These are phyloP conservation scores for Gymnoscopelus braueri DNA, from an alignment of 2,797 vertebrate genomes.

Conservation along the genomic window DNA sequence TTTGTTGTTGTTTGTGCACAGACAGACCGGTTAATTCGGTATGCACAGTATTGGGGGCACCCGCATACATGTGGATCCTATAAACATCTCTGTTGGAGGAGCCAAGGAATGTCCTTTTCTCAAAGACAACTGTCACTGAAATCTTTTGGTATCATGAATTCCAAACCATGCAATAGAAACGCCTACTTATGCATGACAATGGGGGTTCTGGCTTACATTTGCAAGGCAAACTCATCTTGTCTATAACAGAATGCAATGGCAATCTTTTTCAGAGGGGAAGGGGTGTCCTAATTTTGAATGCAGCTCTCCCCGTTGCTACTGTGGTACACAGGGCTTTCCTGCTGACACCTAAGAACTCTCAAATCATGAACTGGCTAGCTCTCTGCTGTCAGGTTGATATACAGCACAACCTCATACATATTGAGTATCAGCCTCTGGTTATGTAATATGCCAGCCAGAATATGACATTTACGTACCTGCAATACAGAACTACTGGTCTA, in stretches of 20 bases:
- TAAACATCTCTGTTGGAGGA: neutral
- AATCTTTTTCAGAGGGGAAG: too few species aligned
- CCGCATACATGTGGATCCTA: constrained; percentile 24
- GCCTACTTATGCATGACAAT: too few species aligned
- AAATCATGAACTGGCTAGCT: neutral
- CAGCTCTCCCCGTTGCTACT: neutral
- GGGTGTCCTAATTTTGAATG: constrained; percentile 1
- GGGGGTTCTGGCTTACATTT: too few species aligned
- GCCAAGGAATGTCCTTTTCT: constrained; percentile 10
- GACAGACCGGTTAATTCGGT: constrained; percentile 42
- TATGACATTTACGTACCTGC: constrained; percentile 29
- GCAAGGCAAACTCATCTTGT: too few species aligned
- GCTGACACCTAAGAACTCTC: constrained; percentile 27
- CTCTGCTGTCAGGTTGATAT: constrained; percentile 4
- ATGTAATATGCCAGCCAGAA: constrained; percentile 18
- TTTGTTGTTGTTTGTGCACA: constrained; percentile 10
- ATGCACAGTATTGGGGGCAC: constrained; percentile 7
- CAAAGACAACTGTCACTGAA: too few species aligned
- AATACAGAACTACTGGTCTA: too few species aligned
- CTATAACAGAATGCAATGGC: too few species aligned
- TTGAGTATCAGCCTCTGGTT: constrained; percentile 32
- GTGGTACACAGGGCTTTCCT: constrained; percentile 15
- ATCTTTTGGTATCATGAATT: too few species aligned
- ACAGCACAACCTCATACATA: constrained; percentile 23
- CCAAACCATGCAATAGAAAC: too few species aligned